phyloP scores from a whole-genome alignment of 1,140 invertebrate species.

The Laupala kohalensis region DNA sequence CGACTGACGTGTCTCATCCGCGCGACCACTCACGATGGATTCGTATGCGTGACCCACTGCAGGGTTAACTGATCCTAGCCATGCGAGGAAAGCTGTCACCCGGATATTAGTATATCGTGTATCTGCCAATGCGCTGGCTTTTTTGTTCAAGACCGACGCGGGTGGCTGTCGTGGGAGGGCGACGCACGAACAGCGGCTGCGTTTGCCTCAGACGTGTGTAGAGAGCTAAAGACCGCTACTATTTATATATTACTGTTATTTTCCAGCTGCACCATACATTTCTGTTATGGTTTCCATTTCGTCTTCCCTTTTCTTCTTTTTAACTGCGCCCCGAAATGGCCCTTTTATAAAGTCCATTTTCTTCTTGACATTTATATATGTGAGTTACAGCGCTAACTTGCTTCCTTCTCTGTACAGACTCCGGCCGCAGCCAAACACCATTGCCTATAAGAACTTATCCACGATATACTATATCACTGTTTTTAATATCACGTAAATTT shows the following conservation, averaged over 20 bases:
- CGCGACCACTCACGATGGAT: too few species aligned
- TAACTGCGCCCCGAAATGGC: background rate
- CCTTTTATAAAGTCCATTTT: background rate
- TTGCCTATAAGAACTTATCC: background rate
- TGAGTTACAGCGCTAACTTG: background rate
- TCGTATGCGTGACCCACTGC: too few species aligned
- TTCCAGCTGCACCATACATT: background rate
- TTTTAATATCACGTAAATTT: background rate
- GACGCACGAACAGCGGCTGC: too few species aligned
- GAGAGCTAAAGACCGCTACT: background rate
- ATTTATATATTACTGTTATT: background rate
- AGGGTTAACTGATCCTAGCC: too few species aligned
- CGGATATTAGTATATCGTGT: too few species aligned
- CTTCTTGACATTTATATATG: background rate
- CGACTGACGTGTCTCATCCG: too few species aligned
- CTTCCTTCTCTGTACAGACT: background rate
- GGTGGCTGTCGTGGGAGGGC: too few species aligned
- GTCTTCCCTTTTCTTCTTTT: background rate
- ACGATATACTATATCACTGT: background rate
- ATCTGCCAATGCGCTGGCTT: too few species aligned
- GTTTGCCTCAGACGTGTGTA: background rate
- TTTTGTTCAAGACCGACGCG: too few species aligned
- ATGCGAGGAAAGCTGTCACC: too few species aligned
- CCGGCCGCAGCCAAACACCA: background rate
- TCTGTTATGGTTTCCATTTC: background rate